A percentile compares a stretch with the other conserved stretches of the same genome.
Evolutionary conservation across 2,113 vertebrate genomes (phyloP).

Genomic region (Forbesichthys agassizii): DNA sequence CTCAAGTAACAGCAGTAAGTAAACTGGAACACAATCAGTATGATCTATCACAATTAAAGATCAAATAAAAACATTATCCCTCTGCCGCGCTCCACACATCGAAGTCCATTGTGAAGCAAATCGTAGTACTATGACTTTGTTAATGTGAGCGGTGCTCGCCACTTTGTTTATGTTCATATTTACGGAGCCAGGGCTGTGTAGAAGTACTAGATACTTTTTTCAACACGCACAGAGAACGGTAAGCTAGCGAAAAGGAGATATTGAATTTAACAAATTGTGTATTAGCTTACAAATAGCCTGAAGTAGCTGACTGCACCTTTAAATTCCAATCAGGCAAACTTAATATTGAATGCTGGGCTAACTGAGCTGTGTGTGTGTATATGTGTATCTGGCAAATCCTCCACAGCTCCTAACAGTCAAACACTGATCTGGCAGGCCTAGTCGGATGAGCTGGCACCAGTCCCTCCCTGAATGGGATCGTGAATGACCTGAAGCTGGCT

Average conservation of each 20-base stretch:
- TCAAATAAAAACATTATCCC: too few relatives aligned
- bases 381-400: conserved; percentile 64
- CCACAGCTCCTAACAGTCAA: conserved; percentile 58
- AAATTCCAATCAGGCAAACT: conserved; percentile 53
- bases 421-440: conserved; percentile 66
- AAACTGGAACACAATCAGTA: conserved; percentile 40
- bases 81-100: too few relatives aligned
- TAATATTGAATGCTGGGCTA: conserved; percentile 47
- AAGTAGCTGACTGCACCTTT: neutral
- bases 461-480: conserved; percentile 66
- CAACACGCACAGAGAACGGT: too few relatives aligned
- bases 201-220: too few relatives aligned
- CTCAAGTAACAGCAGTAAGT: conserved; percentile 36
- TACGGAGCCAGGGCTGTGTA: too few relatives aligned
- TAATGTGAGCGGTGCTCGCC: too few relatives aligned
- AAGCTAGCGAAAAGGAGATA: too few relatives aligned
- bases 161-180: too few relatives aligned
- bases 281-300: too few relatives aligned
- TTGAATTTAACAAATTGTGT: too few relatives aligned
- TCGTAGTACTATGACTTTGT: too few relatives aligned
- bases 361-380: conserved; percentile 40
- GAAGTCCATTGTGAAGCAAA: too few relatives aligned
- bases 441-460: conserved; percentile 63
- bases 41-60: conserved; percentile 20
- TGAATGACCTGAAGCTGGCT: conserved; percentile 70